Conservation (phyloP, 1,140 invertebrate genomes). For the Acromyrmex echinatior region DNA sequence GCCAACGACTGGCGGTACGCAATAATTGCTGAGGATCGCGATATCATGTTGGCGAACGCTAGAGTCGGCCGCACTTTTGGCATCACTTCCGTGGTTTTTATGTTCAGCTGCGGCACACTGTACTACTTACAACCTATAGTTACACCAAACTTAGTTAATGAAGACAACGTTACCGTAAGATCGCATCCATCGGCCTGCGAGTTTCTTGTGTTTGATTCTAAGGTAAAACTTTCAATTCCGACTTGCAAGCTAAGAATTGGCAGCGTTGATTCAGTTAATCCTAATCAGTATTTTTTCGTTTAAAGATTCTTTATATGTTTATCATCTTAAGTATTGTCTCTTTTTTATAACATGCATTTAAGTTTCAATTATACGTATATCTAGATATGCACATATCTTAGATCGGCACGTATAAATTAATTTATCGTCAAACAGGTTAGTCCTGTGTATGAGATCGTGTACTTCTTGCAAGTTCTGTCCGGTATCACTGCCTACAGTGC, state of each 20-base stretch:
- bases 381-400: background rate
- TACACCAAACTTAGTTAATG: constrained; percentile 19
- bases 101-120: constrained; percentile 41
- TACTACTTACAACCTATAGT: constrained; percentile 51
- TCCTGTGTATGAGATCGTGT: constrained; percentile 68
- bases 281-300: background rate
- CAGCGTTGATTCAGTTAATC: background rate
- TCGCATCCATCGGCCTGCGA: constrained; percentile 30
- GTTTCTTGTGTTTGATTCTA: constrained; percentile 25
- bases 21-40: constrained; percentile 9
- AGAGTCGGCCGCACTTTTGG: constrained; percentile 33
- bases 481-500: constrained; percentile 38
- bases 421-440: constrained; percentile 43
- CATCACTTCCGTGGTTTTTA: constrained; percentile 39
- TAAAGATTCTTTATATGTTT: background rate
- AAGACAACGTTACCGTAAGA: constrained; percentile 52
- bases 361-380: background rate
- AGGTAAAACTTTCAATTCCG: constrained; percentile 23
- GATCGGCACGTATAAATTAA: constrained; percentile 40
- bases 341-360: background rate
- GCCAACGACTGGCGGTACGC: constrained; percentile 76
- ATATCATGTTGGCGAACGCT: constrained; percentile 56
- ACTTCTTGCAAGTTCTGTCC: constrained; percentile 31
- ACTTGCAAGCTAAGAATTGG: background rate
- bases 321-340: background rate